Conservation (phyloP, 2,797 vertebrate species). For the Trachops cirrhosus region DNA sequence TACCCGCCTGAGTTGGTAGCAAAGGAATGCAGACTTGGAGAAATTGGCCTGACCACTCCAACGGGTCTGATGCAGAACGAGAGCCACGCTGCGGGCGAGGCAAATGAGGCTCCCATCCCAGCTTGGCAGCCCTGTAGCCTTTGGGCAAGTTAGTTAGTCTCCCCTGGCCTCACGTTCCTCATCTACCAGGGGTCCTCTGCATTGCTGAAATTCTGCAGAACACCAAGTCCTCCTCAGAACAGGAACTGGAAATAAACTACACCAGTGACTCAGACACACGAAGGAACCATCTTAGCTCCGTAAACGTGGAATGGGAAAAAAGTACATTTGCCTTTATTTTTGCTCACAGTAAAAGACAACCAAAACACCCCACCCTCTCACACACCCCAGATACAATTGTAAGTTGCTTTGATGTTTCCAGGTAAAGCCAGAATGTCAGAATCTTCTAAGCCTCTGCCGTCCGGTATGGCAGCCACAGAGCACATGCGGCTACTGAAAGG, state of each 20-base stretch:
- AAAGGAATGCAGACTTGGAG: not conserved
- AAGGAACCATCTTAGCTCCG: not conserved
- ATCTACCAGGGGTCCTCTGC: not conserved
- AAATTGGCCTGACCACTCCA: not conserved
- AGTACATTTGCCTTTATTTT: not conserved
- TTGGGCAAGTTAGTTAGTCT: not conserved
- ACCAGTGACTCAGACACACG: not conserved
- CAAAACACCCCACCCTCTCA: not conserved
- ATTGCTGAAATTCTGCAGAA: not conserved
- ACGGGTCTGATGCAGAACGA: accelerated
- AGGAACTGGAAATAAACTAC: not conserved
- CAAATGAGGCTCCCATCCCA: not conserved
- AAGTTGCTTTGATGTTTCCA: not conserved
- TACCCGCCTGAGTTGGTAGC: not conserved
- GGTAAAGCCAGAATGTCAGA: not conserved
- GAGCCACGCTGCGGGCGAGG: accelerated
- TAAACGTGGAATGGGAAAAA: not conserved
- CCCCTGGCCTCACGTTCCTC: too few species aligned
- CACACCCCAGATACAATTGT: not conserved
- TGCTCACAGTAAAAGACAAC: not conserved
- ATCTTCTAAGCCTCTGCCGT: not conserved
- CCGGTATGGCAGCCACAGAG: not conserved
- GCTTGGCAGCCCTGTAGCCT: not conserved
- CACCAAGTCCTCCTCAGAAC: not conserved
- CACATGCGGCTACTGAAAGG: too few species aligned